Conservation (phyloP, 2,113 vertebrate species). For the Aphyosemion australe region DNA sequence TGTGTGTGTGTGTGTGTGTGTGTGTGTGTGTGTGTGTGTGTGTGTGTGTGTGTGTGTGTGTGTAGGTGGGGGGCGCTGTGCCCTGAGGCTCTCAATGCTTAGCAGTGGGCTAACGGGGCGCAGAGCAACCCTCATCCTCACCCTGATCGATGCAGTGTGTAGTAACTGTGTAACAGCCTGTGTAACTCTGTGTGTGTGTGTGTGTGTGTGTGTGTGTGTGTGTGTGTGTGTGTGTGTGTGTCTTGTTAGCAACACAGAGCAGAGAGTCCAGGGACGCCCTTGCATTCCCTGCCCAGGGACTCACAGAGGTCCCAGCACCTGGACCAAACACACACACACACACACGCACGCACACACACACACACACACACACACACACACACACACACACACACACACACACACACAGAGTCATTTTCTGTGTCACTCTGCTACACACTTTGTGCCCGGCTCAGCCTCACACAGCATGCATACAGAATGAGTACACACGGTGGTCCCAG, state of each 20-base stretch:
- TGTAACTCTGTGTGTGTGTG: not conserved
- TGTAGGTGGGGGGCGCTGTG: slow-evolving; percentile 29
- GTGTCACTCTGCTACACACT: slow-evolving; percentile 15
- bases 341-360: slow-evolving; percentile 37
- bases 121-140: slow-evolving; percentile 61
- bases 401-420: too few relatives aligned
- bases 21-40: slow-evolving; percentile 37
- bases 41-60: slow-evolving; percentile 15
- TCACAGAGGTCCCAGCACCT: slow-evolving; percentile 56
- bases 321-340: slow-evolving; percentile 32
- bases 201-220: slow-evolving; percentile 1
- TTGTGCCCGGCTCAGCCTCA: not conserved
- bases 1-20: slow-evolving; percentile 26
- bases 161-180: not conserved
- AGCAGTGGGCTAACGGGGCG: slow-evolving; percentile 67
- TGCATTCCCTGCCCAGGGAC: slow-evolving; percentile 71
- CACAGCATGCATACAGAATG: slow-evolving; percentile 66
- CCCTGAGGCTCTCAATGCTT: slow-evolving; percentile 67
- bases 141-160: slow-evolving; percentile 68
- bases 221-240: slow-evolving; percentile 17
- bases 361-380: slow-evolving; percentile 40
- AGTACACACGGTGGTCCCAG: slow-evolving; percentile 54
- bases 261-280: slow-evolving; percentile 66
- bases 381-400: slow-evolving; percentile 60
- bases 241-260: slow-evolving; percentile 72